Conservation (phyloP, 2,797 vertebrate species). For the Trachops cirrhosus region DNA sequence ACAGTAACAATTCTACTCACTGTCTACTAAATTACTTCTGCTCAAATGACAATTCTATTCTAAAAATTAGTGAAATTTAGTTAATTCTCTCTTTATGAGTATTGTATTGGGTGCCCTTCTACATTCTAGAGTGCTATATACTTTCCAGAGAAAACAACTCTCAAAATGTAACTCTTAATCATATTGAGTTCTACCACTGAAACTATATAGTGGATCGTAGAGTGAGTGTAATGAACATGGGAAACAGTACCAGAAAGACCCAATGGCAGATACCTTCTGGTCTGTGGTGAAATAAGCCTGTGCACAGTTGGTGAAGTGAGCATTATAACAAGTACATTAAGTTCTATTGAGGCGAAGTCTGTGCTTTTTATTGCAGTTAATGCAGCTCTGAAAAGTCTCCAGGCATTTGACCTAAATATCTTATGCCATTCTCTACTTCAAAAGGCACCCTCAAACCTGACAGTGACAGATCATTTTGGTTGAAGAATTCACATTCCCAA, state of each 20-base stretch:
- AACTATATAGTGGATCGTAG: not conserved
- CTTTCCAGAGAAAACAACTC: not conserved
- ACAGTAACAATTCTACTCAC: not conserved
- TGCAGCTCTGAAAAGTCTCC: not conserved
- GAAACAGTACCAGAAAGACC: not conserved
- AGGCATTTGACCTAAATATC: not conserved
- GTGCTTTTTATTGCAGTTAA: not conserved
- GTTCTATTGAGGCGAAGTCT: not conserved
- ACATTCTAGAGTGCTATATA: not conserved
- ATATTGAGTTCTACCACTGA: not conserved
- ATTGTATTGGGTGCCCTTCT: not conserved
- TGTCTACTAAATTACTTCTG: not conserved
- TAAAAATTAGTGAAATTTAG: not conserved
- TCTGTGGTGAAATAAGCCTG: not conserved
- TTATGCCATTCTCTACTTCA: conserved; percentile 1
- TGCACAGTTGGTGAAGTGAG: not conserved
- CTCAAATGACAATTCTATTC: not conserved
- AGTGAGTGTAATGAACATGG: not conserved
- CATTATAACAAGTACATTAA: not conserved
- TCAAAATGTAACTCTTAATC: not conserved
- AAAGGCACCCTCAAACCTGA: conserved; percentile 28
- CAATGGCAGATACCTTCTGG: not conserved
- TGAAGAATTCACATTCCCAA: conserved; percentile 1
- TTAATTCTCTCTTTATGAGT: not conserved
- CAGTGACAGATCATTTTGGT: not conserved